These are phyloP conservation scores for Carapus acus DNA, from an alignment of 2,797 vertebrate genomes.

Conservation along the genomic window DNA sequence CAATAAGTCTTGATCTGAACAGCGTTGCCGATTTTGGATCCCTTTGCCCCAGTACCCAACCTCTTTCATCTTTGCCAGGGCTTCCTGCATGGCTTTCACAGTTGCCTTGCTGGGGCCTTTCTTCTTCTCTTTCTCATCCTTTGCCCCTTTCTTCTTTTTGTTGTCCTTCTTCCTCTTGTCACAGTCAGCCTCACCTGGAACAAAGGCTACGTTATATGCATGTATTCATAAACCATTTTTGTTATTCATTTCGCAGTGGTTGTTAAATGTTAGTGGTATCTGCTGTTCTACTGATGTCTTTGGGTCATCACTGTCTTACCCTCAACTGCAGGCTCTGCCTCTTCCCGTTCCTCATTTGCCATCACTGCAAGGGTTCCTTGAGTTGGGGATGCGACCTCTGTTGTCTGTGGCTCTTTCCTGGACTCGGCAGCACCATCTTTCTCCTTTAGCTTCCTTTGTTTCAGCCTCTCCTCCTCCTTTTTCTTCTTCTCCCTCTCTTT, in stretches of 20 bases:
- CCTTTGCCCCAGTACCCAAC: slow-evolving; percentile 52
- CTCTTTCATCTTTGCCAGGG: slow-evolving; percentile 89
- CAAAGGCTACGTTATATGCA: no score
- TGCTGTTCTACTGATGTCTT: no score
- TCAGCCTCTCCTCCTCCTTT: slow-evolving; percentile 84
- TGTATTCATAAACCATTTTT: no score
- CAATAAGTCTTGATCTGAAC: not conserved
- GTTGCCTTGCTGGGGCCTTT: slow-evolving; percentile 96
- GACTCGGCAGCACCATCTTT: slow-evolving; percentile 45
- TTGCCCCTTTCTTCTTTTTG: slow-evolving; percentile 84
- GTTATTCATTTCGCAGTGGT: no score
- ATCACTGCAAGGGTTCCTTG: not conserved
- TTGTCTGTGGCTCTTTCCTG: slow-evolving; percentile 43
- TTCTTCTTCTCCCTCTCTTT: slow-evolving; percentile 88
- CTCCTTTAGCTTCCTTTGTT: slow-evolving; percentile 68
- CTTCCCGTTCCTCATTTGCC: slow-evolving; percentile 57
- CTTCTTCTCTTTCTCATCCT: slow-evolving; percentile 87
- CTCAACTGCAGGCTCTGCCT: slow-evolving; percentile 61
- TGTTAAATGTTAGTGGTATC: no score
- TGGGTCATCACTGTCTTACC: slow-evolving; percentile 47
- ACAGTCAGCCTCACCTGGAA: slow-evolving; percentile 82
- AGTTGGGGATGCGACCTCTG: slow-evolving; percentile 39
- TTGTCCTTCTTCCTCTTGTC: slow-evolving; percentile 97
- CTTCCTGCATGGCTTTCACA: slow-evolving; percentile 98
- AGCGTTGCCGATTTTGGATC: not conserved